Conservation (phyloP, 1,140 invertebrate species). For the Polyergus mexicanus region DNA sequence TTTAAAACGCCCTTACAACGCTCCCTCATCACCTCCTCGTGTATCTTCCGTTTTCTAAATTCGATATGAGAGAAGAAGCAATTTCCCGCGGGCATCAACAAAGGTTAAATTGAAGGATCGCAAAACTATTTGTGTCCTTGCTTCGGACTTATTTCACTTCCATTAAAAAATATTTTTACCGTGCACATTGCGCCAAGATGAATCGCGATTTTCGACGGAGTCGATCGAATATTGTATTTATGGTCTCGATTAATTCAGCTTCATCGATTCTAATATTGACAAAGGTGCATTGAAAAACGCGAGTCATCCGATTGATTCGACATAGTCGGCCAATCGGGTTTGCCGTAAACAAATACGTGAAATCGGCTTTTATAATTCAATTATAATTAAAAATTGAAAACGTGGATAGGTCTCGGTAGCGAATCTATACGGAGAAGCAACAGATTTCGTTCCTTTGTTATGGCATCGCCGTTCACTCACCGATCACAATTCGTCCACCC, state of each 20-base stretch:
- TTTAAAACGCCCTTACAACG: conserved; percentile 41
- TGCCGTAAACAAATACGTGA: conserved; percentile 58
- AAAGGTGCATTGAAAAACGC: conserved; percentile 70
- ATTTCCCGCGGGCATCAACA: no score
- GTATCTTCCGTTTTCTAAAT: conserved; percentile 45
- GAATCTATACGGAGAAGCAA: conserved; percentile 61
- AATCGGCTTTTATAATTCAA: conserved; percentile 70
- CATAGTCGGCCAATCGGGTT: conserved; percentile 57
- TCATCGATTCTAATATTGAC: conserved; percentile 64
- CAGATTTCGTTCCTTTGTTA: conserved; percentile 57
- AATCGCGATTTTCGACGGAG: conserved; percentile 7
- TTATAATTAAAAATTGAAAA: conserved; percentile 75
- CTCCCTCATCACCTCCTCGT: conserved; percentile 52
- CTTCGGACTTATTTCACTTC: conserved; percentile 1
- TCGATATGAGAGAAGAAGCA: conserved; percentile 9
- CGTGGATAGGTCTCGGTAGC: conserved; percentile 28
- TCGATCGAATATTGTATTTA: neutral
- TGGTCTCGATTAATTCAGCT: conserved; percentile 71
- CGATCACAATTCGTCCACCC: conserved; percentile 49
- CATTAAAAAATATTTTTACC: conserved; percentile 20
- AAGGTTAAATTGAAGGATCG: neutral
- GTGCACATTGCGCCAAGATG: neutral
- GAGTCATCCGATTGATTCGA: conserved; percentile 67
- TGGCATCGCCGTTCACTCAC: conserved; percentile 33
- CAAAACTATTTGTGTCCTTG: conserved; percentile 8